A percentile compares a stretch with the other conserved stretches of the same genome.
Evolutionary conservation across 2,797 vertebrate genomes (phyloP).

Genomic region (Nasua narica): DNA sequence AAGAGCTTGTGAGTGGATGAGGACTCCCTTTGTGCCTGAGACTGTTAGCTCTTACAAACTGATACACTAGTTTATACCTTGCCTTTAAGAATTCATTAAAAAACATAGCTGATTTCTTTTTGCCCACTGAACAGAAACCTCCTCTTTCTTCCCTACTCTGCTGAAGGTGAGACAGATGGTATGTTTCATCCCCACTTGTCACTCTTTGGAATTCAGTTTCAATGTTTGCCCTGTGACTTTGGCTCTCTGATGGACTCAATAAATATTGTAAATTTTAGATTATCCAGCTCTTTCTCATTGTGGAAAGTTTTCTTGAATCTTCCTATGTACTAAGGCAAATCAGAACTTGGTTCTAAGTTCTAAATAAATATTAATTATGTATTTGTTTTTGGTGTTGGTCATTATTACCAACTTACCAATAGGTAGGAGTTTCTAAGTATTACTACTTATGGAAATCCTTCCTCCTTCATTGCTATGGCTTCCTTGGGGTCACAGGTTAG

Average conservation of each 20-base stretch:
- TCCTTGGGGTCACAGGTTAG: too few species aligned
- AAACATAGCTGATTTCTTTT: neutral
- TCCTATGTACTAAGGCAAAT: neutral
- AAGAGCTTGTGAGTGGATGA: neutral
- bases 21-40: neutral
- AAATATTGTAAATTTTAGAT: neutral
- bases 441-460: neutral
- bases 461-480: neutral
- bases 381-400: neutral
- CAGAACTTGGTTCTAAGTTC: neutral
- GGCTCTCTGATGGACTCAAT: neutral
- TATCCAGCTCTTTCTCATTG: neutral
- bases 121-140: neutral
- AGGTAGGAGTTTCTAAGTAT: neutral
- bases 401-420: neutral
- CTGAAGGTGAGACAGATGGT: neutral
- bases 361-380: neutral
- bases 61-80: neutral
- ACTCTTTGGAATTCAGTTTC: neutral
- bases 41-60: neutral
- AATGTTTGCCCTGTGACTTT: neutral
- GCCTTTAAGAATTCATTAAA: neutral
- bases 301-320: neutral
- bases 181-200: neutral
- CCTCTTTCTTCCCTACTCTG: neutral